Percentiles rank a stretch among this genome's conserved stretches.
Evolutionary conservation across 2,797 vertebrate genomes (phyloP).

Genomic region (Rhincodon typus): DNA sequence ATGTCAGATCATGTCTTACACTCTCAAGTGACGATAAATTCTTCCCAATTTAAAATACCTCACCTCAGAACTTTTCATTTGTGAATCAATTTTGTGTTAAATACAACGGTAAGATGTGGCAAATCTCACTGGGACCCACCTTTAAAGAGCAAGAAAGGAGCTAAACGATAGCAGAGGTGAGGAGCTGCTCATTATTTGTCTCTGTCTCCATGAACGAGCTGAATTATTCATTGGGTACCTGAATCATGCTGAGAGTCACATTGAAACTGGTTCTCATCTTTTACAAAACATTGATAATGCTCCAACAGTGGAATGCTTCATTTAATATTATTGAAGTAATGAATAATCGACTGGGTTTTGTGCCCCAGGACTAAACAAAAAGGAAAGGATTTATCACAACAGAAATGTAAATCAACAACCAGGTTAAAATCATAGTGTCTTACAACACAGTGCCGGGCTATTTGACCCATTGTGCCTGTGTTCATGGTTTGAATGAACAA

Average conservation of each 20-base stretch:
- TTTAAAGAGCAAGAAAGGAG: neutral
- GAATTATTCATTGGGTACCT: neutral
- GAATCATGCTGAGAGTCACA: conserved; percentile 28
- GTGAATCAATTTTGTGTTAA: neutral
- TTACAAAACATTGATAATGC: conserved; percentile 17
- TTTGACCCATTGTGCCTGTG: neutral
- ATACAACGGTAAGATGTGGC: neutral
- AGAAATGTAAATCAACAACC: neutral
- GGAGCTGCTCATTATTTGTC: neutral
- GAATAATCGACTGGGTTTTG: neutral
- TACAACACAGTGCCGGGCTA: neutral
- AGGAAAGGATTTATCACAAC: neutral
- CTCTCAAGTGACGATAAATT: neutral
- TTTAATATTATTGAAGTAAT: conserved; percentile 25
- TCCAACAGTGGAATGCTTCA: neutral
- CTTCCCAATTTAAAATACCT: neutral
- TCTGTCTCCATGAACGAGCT: neutral
- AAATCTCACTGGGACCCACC: neutral
- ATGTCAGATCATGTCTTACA: neutral
- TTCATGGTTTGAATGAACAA: neutral
- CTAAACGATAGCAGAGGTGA: neutral
- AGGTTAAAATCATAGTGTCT: neutral
- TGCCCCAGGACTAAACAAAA: neutral
- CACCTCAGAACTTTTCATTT: neutral
- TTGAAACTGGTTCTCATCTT: conserved; percentile 29